Conservation (phyloP, 2,113 vertebrate species). For the Hippocampus guttulatus region DNA sequence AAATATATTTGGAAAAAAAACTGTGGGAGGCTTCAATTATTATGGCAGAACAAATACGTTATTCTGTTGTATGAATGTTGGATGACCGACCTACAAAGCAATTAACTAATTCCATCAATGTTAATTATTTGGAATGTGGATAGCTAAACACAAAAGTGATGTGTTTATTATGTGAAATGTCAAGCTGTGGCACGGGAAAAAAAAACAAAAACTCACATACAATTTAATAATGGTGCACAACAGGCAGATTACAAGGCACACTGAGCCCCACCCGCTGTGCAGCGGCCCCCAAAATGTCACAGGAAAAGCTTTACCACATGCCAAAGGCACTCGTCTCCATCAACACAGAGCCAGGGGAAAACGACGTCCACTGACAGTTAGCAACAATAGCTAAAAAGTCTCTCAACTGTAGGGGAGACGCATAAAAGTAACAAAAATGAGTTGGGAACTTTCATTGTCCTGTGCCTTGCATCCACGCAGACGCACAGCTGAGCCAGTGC, state of each 20-base stretch:
- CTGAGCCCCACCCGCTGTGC: constrained; percentile 46
- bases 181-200: constrained; percentile 22
- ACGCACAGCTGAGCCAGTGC: constrained; percentile 80
- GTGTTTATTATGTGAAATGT: constrained; percentile 29
- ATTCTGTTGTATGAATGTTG: not conserved
- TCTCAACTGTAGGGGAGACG: constrained; percentile 57
- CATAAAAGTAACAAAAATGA: constrained; percentile 79
- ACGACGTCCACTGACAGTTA: constrained; percentile 60
- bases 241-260: constrained; percentile 55
- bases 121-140: not conserved
- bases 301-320: constrained; percentile 63
- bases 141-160: not conserved
- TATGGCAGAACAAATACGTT: not conserved
- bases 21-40: too few relatives aligned
- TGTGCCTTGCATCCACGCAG: constrained; percentile 72
- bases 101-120: not conserved
- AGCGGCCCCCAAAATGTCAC: constrained; percentile 55
- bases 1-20: too few relatives aligned
- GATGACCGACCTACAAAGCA: not conserved
- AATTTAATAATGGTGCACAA: constrained; percentile 46
- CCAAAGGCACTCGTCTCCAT: constrained; percentile 63
- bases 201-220: constrained; percentile 13
- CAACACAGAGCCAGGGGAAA: constrained; percentile 51
- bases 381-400: constrained; percentile 61
- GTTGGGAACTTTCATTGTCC: constrained; percentile 78